Conservation (phyloP, 1,140 invertebrate genomes). For the Drosophila kikkawai region DNA sequence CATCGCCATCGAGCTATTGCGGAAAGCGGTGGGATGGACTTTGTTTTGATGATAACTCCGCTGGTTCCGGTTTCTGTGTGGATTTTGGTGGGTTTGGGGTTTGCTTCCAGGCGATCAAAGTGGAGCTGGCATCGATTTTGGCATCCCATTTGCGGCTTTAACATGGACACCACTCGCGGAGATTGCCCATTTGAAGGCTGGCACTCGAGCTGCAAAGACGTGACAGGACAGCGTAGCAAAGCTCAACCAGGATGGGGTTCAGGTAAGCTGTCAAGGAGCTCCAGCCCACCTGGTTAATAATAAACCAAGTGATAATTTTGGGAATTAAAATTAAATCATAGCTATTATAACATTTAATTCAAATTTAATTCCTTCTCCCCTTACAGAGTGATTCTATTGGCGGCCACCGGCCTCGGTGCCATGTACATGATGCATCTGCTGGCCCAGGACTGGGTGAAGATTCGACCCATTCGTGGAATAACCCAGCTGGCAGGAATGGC, state of each 20-base stretch:
- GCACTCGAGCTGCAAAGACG: conserved; percentile 57
- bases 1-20: conserved; percentile 47
- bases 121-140: conserved; percentile 44
- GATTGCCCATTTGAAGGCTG: conserved; percentile 55
- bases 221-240: conserved; percentile 21
- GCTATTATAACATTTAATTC: not conserved
- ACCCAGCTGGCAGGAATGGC: conserved; percentile 54
- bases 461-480: conserved; percentile 72
- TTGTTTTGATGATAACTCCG: conserved; percentile 51
- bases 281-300: not conserved
- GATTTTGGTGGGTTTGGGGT: conserved; percentile 3
- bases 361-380: too few species aligned
- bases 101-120: conserved; percentile 28
- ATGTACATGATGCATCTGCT: conserved; percentile 86
- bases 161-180: conserved; percentile 29
- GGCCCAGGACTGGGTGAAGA: conserved; percentile 85
- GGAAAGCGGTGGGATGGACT: conserved; percentile 58
- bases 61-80: conserved; percentile 47
- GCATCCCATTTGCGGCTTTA: conserved; percentile 37
- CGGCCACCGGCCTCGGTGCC: conserved; percentile 84
- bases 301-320: not conserved
- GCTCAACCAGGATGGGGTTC: conserved; percentile 60
- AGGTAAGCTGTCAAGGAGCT: conserved; percentile 48
- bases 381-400: conserved; percentile 76
- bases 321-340: not conserved